These are phyloP conservation scores for Bombus balteatus DNA, from an alignment of 1,140 invertebrate genomes.

Conservation along the genomic window DNA sequence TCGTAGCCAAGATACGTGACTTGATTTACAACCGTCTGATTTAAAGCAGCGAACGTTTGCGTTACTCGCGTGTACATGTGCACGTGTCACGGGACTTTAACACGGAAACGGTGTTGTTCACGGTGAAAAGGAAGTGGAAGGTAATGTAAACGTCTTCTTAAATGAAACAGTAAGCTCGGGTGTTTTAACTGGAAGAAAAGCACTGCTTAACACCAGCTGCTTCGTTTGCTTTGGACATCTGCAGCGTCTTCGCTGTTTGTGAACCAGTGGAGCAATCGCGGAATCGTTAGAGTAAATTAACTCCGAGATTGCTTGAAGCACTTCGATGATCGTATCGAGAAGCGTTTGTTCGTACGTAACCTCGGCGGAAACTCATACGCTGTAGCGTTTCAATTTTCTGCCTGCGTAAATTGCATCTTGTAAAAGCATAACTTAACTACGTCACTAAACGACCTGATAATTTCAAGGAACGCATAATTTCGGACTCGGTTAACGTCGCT, in stretches of 20 bases:
- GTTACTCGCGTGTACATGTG: not conserved
- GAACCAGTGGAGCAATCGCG: not conserved
- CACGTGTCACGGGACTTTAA: not conserved
- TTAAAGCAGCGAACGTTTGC: not conserved
- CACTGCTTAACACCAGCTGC: not conserved
- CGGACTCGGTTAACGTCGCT: no score
- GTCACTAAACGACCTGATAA: no score
- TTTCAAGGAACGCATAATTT: no score
- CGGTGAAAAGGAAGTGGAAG: not conserved
- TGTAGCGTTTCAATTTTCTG: no score
- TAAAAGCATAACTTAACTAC: no score
- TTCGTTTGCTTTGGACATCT: not conserved
- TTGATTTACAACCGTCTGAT: constrained; percentile 3
- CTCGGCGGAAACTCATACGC: no score
- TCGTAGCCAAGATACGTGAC: constrained; percentile 11
- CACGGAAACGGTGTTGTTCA: not conserved
- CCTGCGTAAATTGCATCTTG: no score
- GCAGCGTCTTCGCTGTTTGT: not conserved
- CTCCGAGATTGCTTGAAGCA: not conserved
- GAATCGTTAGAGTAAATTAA: not conserved
- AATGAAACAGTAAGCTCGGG: not conserved
- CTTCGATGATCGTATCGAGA: not conserved
- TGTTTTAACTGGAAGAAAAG: not conserved
- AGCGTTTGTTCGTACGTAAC: not conserved
- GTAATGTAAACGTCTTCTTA: not conserved